Percentiles rank a stretch among this genome's conserved stretches.
Evolutionary conservation across 2,797 vertebrate genomes (phyloP).

Genomic region (Intellagama lesueurii): DNA sequence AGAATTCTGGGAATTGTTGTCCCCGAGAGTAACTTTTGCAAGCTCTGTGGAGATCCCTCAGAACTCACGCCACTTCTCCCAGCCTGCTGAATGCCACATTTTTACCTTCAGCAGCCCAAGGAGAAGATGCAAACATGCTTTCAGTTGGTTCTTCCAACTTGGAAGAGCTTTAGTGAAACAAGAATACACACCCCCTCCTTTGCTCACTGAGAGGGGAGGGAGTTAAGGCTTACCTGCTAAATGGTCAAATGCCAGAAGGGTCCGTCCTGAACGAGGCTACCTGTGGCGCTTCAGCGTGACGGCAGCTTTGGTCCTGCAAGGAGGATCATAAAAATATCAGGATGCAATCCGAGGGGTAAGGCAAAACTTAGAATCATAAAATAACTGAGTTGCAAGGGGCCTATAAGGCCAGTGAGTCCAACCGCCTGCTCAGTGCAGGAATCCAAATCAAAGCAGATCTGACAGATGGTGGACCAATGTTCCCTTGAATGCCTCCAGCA

Average conservation of each 20-base stretch:
- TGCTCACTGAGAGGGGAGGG: not conserved
- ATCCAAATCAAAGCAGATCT: no score
- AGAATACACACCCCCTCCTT: not conserved
- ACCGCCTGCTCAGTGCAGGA: no score
- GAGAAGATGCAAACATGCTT: not conserved
- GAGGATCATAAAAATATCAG: not conserved
- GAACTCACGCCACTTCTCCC: not conserved
- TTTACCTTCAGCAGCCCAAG: not conserved
- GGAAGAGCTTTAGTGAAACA: not conserved
- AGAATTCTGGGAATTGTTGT: not conserved
- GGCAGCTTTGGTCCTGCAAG: constrained; percentile 79
- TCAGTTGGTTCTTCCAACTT: no score
- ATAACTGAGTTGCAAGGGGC: no score
- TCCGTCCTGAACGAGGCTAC: constrained; percentile 87
- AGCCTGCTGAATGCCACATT: not conserved
- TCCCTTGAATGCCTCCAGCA: no score
- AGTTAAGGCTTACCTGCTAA: constrained; percentile 80
- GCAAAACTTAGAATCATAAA: no score
- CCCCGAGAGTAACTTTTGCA: not conserved
- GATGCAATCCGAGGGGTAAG: not conserved
- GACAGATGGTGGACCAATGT: no score
- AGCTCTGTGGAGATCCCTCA: not conserved
- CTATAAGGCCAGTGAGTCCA: no score
- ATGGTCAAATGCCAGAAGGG: constrained; percentile 87
- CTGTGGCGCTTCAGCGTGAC: constrained; percentile 81